Evolutionary conservation across 2,797 vertebrate species (phyloP).

Genomic region (Gallirallus australis): DNA sequence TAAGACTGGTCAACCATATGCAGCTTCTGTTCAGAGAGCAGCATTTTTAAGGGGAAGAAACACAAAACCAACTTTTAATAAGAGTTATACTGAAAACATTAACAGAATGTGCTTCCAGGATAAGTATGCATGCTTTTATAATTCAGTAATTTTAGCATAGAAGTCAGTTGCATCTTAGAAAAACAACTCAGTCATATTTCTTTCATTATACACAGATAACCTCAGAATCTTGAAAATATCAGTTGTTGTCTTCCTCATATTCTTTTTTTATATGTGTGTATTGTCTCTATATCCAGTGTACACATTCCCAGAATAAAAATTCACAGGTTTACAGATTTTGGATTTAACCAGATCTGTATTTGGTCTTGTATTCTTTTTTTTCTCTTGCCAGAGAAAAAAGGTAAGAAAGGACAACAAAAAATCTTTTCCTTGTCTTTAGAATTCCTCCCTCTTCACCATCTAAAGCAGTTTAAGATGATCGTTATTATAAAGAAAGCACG

Average conservation of each 20-base stretch:
- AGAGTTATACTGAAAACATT: not conserved
- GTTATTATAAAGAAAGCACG: not conserved
- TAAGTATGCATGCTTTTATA: not conserved
- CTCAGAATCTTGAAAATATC: not conserved
- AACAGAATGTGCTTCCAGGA: not conserved
- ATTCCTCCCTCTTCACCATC: not conserved
- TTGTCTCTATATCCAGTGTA: not conserved
- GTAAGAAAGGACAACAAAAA: not conserved
- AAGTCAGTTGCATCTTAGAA: not conserved
- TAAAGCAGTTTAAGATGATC: not conserved
- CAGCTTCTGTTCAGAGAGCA: not conserved
- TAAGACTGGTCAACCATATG: not conserved
- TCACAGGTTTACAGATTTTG: not conserved
- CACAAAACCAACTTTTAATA: not conserved
- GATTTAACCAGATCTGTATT: not conserved
- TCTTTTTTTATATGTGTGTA: not conserved
- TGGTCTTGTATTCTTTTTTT: no score
- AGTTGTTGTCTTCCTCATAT: not conserved
- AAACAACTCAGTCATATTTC: not conserved
- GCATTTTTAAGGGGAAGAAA: not conserved
- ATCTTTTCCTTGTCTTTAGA: not conserved
- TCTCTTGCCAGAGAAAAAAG: no score
- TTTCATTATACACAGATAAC: not conserved
- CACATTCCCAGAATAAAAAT: accelerated
- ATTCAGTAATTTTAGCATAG: not conserved